Percentiles rank a stretch among this genome's conserved stretches.
These are phyloP conservation scores for Endomychus coccineus DNA, from an alignment of 2,888 invertebrate genomes.

Conservation along the genomic window DNA sequence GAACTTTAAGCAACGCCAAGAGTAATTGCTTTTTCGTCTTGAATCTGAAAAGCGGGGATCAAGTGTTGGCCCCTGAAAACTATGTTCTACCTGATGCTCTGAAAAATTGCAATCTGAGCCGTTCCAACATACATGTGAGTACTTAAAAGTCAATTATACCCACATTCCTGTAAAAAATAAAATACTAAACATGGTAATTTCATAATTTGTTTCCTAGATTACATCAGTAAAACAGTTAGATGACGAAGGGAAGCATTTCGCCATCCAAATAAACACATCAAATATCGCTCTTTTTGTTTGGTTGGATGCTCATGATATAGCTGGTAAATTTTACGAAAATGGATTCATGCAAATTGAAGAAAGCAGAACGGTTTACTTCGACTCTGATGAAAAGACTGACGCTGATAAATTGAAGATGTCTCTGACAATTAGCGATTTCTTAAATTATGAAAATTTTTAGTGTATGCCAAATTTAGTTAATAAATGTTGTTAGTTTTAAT, in stretches of 20 bases:
- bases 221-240: conserved; percentile 21
- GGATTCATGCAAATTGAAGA: conserved; percentile 50
- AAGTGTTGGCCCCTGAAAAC: conserved; percentile 53
- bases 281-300: conserved; percentile 62
- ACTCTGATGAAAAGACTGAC: conserved; percentile 23
- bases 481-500: too few species aligned
- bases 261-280: conserved; percentile 44
- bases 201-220: conserved; percentile 26
- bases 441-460: too few species aligned
- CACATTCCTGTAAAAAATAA: too few species aligned
- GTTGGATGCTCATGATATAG: conserved; percentile 50
- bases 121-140: conserved; percentile 52
- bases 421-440: too few species aligned
- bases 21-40: conserved; percentile 44
- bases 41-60: conserved; percentile 45
- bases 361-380: conserved; percentile 29
- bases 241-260: conserved; percentile 25
- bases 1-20: conserved; percentile 29
- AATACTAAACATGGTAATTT: too few species aligned
- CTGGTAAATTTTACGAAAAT: conserved; percentile 68
- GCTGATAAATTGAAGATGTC: conserved; percentile 25
- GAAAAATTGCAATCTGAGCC: conserved; percentile 46
- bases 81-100: conserved; percentile 58
- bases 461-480: too few species aligned
- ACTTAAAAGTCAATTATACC: too few species aligned